A percentile compares a stretch with the other conserved stretches of the same genome.
phyloP scores from a whole-genome alignment of 2,888 invertebrate species.

The Mythimna albipuncta region DNA sequence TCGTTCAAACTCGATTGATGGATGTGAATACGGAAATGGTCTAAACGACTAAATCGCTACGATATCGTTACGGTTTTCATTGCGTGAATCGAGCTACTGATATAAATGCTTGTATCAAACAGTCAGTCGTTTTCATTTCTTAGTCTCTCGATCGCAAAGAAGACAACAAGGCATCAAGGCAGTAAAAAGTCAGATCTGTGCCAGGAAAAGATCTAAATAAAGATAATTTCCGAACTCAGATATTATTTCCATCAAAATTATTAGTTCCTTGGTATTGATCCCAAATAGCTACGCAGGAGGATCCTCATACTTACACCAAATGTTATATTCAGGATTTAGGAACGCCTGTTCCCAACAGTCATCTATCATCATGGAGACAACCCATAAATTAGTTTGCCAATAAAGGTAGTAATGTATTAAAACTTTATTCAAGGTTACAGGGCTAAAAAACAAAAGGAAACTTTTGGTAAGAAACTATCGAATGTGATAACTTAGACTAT shows the following conservation, averaged over 20 bases:
- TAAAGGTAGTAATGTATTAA: slow-evolving; percentile 54
- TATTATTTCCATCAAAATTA: slow-evolving; percentile 8
- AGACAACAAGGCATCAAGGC: not conserved
- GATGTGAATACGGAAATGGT: no score
- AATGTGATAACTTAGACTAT: slow-evolving; percentile 5
- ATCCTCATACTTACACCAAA: slow-evolving; percentile 19
- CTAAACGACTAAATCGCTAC: no score
- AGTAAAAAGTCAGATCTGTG: not conserved
- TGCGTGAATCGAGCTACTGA: no score
- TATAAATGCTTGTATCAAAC: not conserved
- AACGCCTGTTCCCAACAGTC: slow-evolving; percentile 34
- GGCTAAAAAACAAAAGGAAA: slow-evolving; percentile 37
- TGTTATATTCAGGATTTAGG: slow-evolving; percentile 21
- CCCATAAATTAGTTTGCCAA: slow-evolving; percentile 58
- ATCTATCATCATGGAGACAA: slow-evolving; percentile 25
- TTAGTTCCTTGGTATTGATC: slow-evolving; percentile 21
- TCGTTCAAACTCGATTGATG: no score
- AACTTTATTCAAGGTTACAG: slow-evolving; percentile 51
- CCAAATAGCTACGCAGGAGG: not conserved
- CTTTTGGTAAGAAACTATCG: slow-evolving; percentile 19
- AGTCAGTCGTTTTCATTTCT: not conserved
- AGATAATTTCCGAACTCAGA: not conserved
- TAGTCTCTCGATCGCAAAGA: not conserved
- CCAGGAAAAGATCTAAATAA: not conserved
- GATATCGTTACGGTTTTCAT: no score